Base-by-base conservation (phyloP, 1,140 invertebrate species). In the Atopsyche davidsoni region DNA sequence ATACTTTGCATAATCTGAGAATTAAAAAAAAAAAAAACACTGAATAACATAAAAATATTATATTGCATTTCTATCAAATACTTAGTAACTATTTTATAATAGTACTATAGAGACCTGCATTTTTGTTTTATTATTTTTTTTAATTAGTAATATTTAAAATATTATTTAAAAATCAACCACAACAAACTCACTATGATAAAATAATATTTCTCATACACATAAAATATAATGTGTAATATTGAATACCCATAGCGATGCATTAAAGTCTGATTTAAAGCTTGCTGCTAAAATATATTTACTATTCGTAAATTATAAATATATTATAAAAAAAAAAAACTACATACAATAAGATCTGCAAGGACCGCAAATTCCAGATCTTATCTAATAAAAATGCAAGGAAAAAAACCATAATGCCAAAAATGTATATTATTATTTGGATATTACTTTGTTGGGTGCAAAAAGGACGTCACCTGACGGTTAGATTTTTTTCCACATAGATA, bases 341-440 rank as follows among this genome's bases (percentile, higher is more conserved):
- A n/a, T 7, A 28, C n/a, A 28, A 28, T 7, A 28, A 7, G n/a
- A 7, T n/a, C n/a, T 28, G 24, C 6, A 28, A 28, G n/a, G 24
- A 28, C 6, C 24, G 6, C n/a, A 28, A 28, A 28, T 23, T 35
- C 18, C 16, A 44, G 42, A 44, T 44, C 42, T 18, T 44, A 44
- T 44, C 42, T 44, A 32, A 44, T 44, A 44, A 44, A 44, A 32
- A 31, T 44, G 14, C 4, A 3, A 9, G 18, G 28, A 28, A 28
- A 44, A 44, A 44, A 44, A 1, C 14, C 16, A 44, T 13, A 44
- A 44, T 9, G 24, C 9, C 25, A 7, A n/a, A 7, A 36, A 9
- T 36, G 14, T 10, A 9, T 9, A 9, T 36, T 42, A 47, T 47
- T 36, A 47, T 47, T 47, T 47, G 35, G 22, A 39, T 47, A 38